Conservation (phyloP, 2,113 vertebrate genomes). For the Paraplagusia blochii region DNA sequence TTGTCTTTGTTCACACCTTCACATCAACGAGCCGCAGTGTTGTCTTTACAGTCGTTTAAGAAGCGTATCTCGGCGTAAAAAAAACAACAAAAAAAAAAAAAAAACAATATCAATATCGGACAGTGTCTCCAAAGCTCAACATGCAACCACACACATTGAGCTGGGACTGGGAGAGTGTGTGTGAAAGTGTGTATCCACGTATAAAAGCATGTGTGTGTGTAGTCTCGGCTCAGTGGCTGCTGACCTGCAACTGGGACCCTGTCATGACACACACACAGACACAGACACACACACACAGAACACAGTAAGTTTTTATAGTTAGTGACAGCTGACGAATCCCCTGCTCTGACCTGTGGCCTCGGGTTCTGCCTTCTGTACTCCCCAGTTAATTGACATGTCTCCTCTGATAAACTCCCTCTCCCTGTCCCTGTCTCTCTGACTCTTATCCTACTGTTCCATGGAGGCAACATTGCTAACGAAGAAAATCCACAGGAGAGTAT, state of each 20-base stretch:
- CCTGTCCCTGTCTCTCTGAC: slow-evolving; percentile 5
- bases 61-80: not conserved
- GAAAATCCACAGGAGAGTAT: no score
- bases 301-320: slow-evolving; percentile 68
- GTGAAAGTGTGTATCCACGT: slow-evolving; percentile 16
- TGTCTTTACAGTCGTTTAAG: not conserved
- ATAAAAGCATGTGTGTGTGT: slow-evolving; percentile 36
- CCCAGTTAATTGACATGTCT: slow-evolving; percentile 65
- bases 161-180: slow-evolving; percentile 5
- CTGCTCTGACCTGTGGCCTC: slow-evolving; percentile 54
- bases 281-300: slow-evolving; percentile 8
- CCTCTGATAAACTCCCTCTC: slow-evolving; percentile 56
- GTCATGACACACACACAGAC: slow-evolving; percentile 8
- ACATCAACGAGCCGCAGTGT: not conserved
- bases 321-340: slow-evolving; percentile 70
- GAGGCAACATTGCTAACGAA: no score
- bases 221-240: slow-evolving; percentile 37
- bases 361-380: slow-evolving; percentile 50
- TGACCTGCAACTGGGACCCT: slow-evolving; percentile 33
- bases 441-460: not conserved
- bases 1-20: not conserved
- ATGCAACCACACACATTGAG: slow-evolving; percentile 42
- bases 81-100: not conserved
- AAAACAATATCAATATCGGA: not conserved
- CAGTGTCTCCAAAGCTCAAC: slow-evolving; percentile 8